phyloP scores from a whole-genome alignment of 2,797 vertebrate genomes.

The Gymnoscopelus microlampas region DNA sequence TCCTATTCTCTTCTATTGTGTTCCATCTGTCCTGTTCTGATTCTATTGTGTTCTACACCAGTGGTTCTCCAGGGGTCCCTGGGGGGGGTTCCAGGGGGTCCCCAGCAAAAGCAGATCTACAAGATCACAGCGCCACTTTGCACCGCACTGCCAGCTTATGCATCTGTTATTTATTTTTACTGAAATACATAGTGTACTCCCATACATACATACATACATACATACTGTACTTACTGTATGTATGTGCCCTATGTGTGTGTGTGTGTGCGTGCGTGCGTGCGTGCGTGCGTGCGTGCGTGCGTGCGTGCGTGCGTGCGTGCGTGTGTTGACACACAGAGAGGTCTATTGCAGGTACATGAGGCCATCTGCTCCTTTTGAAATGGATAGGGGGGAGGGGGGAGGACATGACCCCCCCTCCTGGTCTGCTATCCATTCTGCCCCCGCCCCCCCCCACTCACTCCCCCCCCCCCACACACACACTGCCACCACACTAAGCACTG shows the following conservation, averaged over 20 bases:
- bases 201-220: no score
- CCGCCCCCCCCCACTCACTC: slow-evolving; percentile 4
- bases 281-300: neutral
- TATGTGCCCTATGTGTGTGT: no score
- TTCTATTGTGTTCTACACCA: slow-evolving; percentile 12
- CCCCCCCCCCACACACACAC: slow-evolving; percentile 21
- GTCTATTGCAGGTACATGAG: slow-evolving; percentile 51
- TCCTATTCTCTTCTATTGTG: slow-evolving; percentile 54
- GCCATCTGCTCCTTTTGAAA: slow-evolving; percentile 58
- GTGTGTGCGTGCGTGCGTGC: no score
- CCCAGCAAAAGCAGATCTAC: no score
- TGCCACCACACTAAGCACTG: slow-evolving; percentile 41
- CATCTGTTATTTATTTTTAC: no score
- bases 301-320: no score
- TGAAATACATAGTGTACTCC: no score
- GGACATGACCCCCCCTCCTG: neutral
- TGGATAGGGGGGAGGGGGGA: slow-evolving; percentile 13
- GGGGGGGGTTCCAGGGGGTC: neutral
- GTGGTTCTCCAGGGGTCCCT: neutral
- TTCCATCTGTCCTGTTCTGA: slow-evolving; percentile 2
- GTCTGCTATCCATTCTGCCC: slow-evolving; percentile 4
- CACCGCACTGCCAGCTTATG: no score
- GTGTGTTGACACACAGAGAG: slow-evolving; percentile 40
- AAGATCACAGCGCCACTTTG: no score
- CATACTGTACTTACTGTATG: no score